Evolutionary conservation across 2,888 invertebrate species (phyloP), one percentile per base, ranked within the genome.

Genomic region (Salticus scenicus): DNA sequence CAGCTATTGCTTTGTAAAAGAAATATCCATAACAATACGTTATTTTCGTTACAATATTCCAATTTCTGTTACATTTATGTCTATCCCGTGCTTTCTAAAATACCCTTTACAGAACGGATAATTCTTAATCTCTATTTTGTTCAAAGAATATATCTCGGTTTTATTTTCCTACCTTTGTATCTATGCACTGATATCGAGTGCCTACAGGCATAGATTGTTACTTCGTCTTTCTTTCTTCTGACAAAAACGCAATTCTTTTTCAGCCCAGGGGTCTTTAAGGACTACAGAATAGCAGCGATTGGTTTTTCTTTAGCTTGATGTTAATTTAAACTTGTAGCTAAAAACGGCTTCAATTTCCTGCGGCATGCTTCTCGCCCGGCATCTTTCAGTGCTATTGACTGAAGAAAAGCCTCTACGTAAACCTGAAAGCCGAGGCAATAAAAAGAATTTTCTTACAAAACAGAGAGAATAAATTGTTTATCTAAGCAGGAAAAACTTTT

Each of bases 241-340:
- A 80, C 57, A 80, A 73, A 80, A 80, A 73, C 67, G 67, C 67
- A 80, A 80, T 80, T 80, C 67, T 57, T 67, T 66, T 67, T 24
- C 51, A 12, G 73, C 80, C 67, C 7, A 1, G 12, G 67, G 80
- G 47, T 47, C 80, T 12, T 5, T 20, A 66, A 31, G 47, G 67
- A 28, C 24, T 24, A 41, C 42, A 72, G 66, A 31, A 51, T 66
- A 37, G 71, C 42, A 72, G 66, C 67, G 42, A 80, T 73, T 33
- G 66, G 47, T 73, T 31, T n/a, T n/a, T n/a, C n/a, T n/a, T 31
- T 41, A 74, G 27, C n/a, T 37, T 14, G 73, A 80, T 74, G 73
- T 79, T 79, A 33, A 47, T 63, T 78, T 78, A 37, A 28, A 71
- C 51, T n/a, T 51, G 63, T 57, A 63, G 70, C 63, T 78, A 71